Base-by-base conservation (phyloP, 2,888 invertebrate genomes). In the Caenorhabditis sp. region DNA sequence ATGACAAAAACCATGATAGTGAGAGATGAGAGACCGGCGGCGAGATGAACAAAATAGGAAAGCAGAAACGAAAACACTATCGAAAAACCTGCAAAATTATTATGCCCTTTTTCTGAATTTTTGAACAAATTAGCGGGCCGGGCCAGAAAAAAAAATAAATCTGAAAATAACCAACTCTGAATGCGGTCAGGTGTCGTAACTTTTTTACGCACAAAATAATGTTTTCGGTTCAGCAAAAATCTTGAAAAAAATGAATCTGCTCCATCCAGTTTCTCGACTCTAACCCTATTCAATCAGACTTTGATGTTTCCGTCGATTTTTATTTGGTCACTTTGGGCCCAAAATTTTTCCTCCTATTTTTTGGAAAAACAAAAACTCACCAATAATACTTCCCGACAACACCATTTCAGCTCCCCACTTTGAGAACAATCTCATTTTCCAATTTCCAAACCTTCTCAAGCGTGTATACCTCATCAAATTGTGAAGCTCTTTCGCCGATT, bases 1-100 rank as follows among this genome's bases (percentile, higher is more conserved):
- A 51, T 51, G 21, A 14, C n/a, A 58, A 36, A 8, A 66, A 49
- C 14, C 43, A 58, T 8, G 61, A n/a, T 19, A 53, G 21, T 43
- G 49, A 14, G 4, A 24, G 5, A 51, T 31, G 62, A 17, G 53
- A 53, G 21, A 4, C 50, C 50, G 17, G 50, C 50, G 1, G 12
- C 24, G 17, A 23, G 10, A 4, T 58, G 8, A 14, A 51, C 19
- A 17, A 64, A 6, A 0, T 26, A 53, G 43, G 31, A 23, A 26
- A 70, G 36, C 4, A 70, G 58, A 1, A 62, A 51, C 62, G 66
- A 66, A n/a, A 70, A 62, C 26, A 60, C 55, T 36, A 62, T 66
- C 0, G 65, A n/a, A n/a, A 68, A 62, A 21, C 1, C 50, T 53
- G 36, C 36, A 36, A 36, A 36, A 36, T 12, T 12, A 12, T 5